Conservation (phyloP, 2,888 invertebrate genomes). For the Cheiracanthium punctorium region DNA sequence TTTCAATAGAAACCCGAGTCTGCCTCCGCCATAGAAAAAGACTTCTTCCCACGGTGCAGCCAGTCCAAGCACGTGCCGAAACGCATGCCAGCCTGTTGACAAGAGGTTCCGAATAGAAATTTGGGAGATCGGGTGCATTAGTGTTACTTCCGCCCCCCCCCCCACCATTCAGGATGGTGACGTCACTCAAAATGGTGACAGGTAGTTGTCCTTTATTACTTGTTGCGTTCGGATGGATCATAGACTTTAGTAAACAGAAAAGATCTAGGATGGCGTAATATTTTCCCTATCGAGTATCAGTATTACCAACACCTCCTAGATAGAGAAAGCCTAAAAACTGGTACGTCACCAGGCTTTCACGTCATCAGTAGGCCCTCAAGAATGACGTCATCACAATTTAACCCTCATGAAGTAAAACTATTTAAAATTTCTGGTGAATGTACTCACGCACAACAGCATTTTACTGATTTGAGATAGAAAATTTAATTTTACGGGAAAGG, state of each 20-base stretch:
- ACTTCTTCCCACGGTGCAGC: conserved; percentile 49
- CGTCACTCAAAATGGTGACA: conserved; percentile 44
- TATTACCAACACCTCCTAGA: too few relatives aligned
- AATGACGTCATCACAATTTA: too few relatives aligned
- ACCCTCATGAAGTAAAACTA: too few relatives aligned
- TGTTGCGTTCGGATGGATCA: conserved; percentile 21
- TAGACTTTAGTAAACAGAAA: not conserved
- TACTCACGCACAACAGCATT: too few relatives aligned
- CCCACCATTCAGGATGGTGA: conserved; percentile 8
- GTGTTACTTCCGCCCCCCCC: not conserved
- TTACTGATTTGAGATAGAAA: too few relatives aligned
- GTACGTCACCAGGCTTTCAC: too few relatives aligned
- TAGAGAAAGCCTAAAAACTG: too few relatives aligned
- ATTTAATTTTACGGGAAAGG: too few relatives aligned
- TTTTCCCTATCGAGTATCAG: too few relatives aligned
- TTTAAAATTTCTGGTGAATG: too few relatives aligned
- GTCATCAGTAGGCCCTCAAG: too few relatives aligned
- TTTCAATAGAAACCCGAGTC: conserved; percentile 47
- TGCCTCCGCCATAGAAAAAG: conserved; percentile 5
- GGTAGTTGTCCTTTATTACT: conserved; percentile 38
- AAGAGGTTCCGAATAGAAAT: conserved; percentile 27
- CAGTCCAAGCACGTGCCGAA: conserved; percentile 39
- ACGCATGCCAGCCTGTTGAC: conserved; percentile 38
- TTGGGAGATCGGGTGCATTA: conserved; percentile 15
- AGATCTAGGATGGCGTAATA: not conserved